Evolutionary conservation across 2,113 vertebrate genomes (phyloP).

Genomic region (Anoplopoma fimbria): DNA sequence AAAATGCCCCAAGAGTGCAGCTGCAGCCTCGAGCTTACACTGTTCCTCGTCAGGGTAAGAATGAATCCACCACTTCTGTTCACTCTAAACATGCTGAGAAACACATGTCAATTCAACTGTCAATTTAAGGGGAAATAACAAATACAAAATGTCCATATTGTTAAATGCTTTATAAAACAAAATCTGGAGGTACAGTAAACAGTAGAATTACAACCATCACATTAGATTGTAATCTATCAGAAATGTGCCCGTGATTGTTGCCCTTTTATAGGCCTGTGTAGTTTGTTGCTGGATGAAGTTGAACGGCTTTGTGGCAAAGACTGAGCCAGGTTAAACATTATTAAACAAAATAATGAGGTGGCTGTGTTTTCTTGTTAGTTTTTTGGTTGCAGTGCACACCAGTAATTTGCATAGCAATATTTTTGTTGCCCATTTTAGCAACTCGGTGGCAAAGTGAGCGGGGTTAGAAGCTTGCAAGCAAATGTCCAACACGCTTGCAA

Average conservation of each 20-base stretch:
- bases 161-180: not conserved
- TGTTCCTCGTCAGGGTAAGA: conserved; percentile 48
- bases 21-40: conserved; percentile 58
- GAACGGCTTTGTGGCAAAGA: not conserved
- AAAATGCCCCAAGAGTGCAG: conserved; percentile 57
- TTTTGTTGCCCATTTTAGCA: not conserved
- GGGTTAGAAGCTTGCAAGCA: not conserved
- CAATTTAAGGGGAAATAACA: conserved; percentile 39
- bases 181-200: not conserved
- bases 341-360: not conserved
- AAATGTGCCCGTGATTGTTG: not conserved
- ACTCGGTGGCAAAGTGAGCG: not conserved
- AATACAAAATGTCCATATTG: not conserved
- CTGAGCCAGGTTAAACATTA: not conserved
- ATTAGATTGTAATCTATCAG: not conserved
- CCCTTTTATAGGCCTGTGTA: not conserved
- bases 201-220: not conserved
- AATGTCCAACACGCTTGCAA: not conserved
- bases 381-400: not conserved
- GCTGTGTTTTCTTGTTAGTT: not conserved
- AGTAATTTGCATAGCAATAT: not conserved
- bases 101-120: conserved; percentile 30
- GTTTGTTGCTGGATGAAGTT: not conserved
- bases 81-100: conserved; percentile 27
- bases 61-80: conserved; percentile 52